Conservation (phyloP, 2,888 invertebrate genomes). For the Pedicia rivosa region DNA sequence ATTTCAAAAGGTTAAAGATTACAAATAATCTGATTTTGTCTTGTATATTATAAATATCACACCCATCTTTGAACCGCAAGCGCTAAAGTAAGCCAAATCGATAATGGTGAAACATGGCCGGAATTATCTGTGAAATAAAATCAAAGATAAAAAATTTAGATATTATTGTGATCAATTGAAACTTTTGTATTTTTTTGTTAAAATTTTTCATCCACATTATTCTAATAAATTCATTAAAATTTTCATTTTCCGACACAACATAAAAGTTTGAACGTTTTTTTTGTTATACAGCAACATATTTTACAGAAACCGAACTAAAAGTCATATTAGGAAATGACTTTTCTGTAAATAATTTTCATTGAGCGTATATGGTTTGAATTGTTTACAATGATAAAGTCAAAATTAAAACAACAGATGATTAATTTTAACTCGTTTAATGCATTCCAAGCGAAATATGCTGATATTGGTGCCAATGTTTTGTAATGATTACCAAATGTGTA, state of each 20-base stretch:
- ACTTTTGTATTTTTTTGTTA: not conserved
- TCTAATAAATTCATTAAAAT: too few relatives aligned
- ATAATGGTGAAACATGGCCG: constrained; percentile 82
- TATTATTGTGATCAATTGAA: not conserved
- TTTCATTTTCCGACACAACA: too few relatives aligned
- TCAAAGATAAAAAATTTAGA: constrained; percentile 4
- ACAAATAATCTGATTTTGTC: not conserved
- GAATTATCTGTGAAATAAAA: constrained; percentile 33
- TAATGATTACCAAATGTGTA: constrained; percentile 79
- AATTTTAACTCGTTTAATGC: constrained; percentile 60
- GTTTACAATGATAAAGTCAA: too few relatives aligned
- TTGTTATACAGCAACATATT: too few relatives aligned
- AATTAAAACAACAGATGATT: too few relatives aligned
- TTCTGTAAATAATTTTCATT: too few relatives aligned
- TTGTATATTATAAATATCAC: not conserved
- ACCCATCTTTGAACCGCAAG: constrained; percentile 66
- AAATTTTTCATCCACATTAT: not conserved
- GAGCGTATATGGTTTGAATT: too few relatives aligned
- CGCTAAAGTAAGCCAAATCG: constrained; percentile 84
- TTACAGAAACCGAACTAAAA: constrained; percentile 1
- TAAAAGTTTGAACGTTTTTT: too few relatives aligned
- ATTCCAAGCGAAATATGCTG: constrained; percentile 64
- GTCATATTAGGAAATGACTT: not conserved
- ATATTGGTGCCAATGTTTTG: constrained; percentile 57
- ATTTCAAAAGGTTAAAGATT: too few relatives aligned